Base-by-base conservation (phyloP, 2,113 vertebrate genomes). In the Proterorhinus semilunaris region DNA sequence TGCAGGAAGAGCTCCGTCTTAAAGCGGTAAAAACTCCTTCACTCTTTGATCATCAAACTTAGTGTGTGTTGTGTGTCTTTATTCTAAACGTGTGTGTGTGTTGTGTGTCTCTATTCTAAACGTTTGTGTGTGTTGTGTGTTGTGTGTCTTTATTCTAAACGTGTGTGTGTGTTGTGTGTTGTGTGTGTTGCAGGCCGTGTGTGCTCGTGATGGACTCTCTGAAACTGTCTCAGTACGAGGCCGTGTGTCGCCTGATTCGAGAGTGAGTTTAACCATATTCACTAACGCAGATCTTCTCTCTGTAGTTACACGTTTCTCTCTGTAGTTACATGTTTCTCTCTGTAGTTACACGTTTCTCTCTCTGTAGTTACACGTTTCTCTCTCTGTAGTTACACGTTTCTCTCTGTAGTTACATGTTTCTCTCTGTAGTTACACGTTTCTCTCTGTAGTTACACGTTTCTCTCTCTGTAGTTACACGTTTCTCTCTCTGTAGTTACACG, bases 201-300 rank as follows among this genome's bases (percentile, higher is more conserved):
- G 94, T 99, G 78, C 94, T 99, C 47, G 93, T 98, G 82, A 93
- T 99, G 74, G 95, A 99, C 81, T 99, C 97, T 5, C 88, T 99
- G 80, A 98, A 95, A 90, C 90, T 94, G 13, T 92, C 88, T 63
- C 90, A 90, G 42, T 83, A 94, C 61, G 91, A 95, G 70, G 93
- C 91, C 50, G 94, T 95, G 78, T 94, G 93, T 89, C 92, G 93
- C 16, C 91, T 98, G 65, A 89, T 98, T 84, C 86, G 95, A 91
- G 96, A 98, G 97, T 99, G 86, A 96, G 97, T 82, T 8, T 21
- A 21, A n/a, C n/a, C n/a, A n/a, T n/a, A n/a, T n/a, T n/a, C n/a
- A n/a, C n/a, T n/a, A n/a, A n/a, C n/a, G n/a, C n/a, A n/a, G n/a
- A n/a, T n/a, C n/a, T n/a, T n/a, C 12, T 66, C 47, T 72, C 6